phyloP scores from a whole-genome alignment of 2,888 invertebrate species.

The Athalia rosae region DNA sequence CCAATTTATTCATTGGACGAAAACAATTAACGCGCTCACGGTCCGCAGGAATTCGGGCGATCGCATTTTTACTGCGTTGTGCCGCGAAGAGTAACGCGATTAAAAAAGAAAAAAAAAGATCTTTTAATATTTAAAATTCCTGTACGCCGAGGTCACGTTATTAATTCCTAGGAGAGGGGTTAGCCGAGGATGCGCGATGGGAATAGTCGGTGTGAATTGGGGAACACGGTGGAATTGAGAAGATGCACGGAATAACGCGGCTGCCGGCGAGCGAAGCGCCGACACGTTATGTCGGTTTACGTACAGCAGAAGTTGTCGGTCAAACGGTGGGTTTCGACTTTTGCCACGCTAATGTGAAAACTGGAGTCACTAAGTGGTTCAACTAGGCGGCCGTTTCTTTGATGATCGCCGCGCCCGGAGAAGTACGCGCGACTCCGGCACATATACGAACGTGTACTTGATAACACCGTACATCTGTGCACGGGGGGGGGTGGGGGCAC shows the following conservation, averaged over 20 bases:
- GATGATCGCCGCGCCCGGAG: slow-evolving; percentile 59
- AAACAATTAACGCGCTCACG: too few species aligned
- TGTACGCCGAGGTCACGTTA: slow-evolving; percentile 27
- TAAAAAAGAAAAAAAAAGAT: too few species aligned
- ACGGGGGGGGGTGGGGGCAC: not conserved
- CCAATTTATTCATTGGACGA: too few species aligned
- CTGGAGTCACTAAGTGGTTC: slow-evolving; percentile 72
- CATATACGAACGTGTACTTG: not conserved
- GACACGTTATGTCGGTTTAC: slow-evolving; percentile 26
- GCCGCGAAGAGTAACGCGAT: too few species aligned
- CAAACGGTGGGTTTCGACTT: slow-evolving; percentile 61
- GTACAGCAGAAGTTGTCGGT: slow-evolving; percentile 47
- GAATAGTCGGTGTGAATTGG: slow-evolving; percentile 32
- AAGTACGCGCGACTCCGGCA: not conserved
- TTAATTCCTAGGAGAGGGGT: not conserved
- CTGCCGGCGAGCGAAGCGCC: slow-evolving; percentile 34
- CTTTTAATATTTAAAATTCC: too few species aligned
- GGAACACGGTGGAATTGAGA: slow-evolving; percentile 31
- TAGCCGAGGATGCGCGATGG: too few species aligned
- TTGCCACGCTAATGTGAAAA: slow-evolving; percentile 73
- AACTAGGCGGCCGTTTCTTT: slow-evolving; percentile 69
- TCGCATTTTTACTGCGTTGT: too few species aligned
- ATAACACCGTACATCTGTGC: too few species aligned
- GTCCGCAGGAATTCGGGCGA: too few species aligned
- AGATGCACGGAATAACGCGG: slow-evolving; percentile 22